Evolutionary conservation across 2,888 invertebrate genomes (phyloP), one percentile per base, ranked within the genome.

Genomic region (Achlya flavicornis): DNA sequence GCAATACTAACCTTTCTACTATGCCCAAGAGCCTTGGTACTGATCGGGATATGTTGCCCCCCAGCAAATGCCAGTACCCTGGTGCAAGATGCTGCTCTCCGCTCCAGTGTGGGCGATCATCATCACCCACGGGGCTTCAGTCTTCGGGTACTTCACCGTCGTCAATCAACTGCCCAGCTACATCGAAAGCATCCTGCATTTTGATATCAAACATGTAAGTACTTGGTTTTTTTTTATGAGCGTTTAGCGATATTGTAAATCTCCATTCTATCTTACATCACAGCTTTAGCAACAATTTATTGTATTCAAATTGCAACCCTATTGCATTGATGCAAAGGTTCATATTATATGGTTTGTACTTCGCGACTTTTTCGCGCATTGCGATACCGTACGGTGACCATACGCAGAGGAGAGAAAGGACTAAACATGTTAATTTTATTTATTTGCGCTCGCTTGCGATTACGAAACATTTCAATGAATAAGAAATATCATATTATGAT

Each of bases 101-200:
- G 80, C 94, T 0, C 96, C 97, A 0, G 97, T 98, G 6, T 98
- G 97, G 97, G 97, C 97, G 14, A 97, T 98, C 81, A 95, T 98
- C 71, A 88, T 98, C 65, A 97, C 97, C 0, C 97, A 98, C 82
- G 97, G 95, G 0, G 96, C 97, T 64, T 97, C 97, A 7, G 97
- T 98, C 61, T 98, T 97, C 90, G 97, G 97, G 0, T 98, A 97
- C 92, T 98, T 97, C 90, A 97, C 97, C 12, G 96, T 98, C 43
- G 96, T 98, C 73, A 97, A 97, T 90, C 97, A 98, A 80, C 94
- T 98, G 78, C 98, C 98, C 7, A 97, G 97, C 1, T 98, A 97
- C 87, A 97, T 97, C 95, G 96, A 97, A 86, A 95, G 96, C 80
- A 97, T 97, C 72, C 93, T 97, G 62, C 93, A 95, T 69, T 97